phyloP scores from a whole-genome alignment of 2,888 invertebrate genomes.

The Cosmia trapezina region DNA sequence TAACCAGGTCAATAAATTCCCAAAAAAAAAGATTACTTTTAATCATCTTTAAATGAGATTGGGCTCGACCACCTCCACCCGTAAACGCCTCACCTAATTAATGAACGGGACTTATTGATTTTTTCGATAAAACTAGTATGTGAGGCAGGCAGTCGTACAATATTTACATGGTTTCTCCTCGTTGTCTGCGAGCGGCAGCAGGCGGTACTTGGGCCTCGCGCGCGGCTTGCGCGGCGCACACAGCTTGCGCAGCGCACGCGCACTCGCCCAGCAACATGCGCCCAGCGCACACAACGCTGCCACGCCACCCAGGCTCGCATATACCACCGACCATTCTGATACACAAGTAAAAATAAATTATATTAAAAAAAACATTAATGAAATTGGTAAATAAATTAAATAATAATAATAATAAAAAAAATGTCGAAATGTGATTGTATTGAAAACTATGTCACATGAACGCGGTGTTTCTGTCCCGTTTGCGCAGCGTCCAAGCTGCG shows the following conservation, averaged over 20 bases:
- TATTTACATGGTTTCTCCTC: constrained; percentile 93
- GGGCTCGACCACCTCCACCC: no score
- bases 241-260: constrained; percentile 85
- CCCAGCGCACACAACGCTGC: constrained; percentile 91
- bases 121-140: no score
- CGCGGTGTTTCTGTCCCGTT: no score
- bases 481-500: no score
- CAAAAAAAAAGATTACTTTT: no score
- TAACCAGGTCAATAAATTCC: no score
- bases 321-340: constrained; percentile 97
- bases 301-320: constrained; percentile 95
- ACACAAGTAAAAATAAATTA: neutral
- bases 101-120: no score
- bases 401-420: no score
- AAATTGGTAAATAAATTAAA: neutral
- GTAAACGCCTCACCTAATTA: no score
- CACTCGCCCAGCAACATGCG: constrained; percentile 91
- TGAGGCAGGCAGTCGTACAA: constrained; percentile 41
- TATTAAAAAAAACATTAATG: no score
- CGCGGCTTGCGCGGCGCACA: constrained; percentile 89
- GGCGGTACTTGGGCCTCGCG: constrained; percentile 91
- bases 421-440: neutral
- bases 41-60: no score
- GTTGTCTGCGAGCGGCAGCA: constrained; percentile 93
- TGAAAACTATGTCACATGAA: neutral